phyloP scores from a whole-genome alignment of 1,140 invertebrate genomes.

The Eulimnadia texana region DNA sequence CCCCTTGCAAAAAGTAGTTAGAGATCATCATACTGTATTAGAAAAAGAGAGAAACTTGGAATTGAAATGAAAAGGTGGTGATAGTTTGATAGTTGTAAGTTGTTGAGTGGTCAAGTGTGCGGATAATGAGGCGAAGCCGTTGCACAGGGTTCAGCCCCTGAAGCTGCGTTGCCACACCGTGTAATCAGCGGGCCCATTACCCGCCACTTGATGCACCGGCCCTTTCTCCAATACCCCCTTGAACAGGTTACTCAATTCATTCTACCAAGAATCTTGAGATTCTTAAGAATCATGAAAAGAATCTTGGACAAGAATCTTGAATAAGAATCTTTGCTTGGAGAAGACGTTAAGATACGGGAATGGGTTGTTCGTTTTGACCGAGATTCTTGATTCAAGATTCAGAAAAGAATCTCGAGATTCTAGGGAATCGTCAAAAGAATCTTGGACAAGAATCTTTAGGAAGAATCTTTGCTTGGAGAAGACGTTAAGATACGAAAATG shows the following conservation, averaged over 20 bases:
- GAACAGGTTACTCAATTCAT: neutral
- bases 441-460: neutral
- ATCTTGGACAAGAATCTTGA: neutral
- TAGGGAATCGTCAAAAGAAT: neutral
- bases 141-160: neutral
- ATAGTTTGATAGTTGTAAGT: too few relatives aligned
- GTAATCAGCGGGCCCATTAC: neutral
- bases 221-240: neutral
- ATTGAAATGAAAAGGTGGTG: too few relatives aligned
- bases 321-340: neutral
- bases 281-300: neutral
- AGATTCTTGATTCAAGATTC: too few relatives aligned
- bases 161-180: neutral
- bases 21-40: too few relatives aligned
- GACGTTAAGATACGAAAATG: too few relatives aligned
- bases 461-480: neutral
- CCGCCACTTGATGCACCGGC: neutral
- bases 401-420: neutral
- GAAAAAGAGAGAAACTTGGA: too few relatives aligned
- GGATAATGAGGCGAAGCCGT: neutral
- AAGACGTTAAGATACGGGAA: too few relatives aligned
- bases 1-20: too few relatives aligned
- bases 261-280: neutral
- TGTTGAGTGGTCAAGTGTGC: neutral
- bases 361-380: too few relatives aligned